These are phyloP conservation scores for Zonitis immaculata DNA, from an alignment of 2,888 invertebrate species.

Conservation along the genomic window DNA sequence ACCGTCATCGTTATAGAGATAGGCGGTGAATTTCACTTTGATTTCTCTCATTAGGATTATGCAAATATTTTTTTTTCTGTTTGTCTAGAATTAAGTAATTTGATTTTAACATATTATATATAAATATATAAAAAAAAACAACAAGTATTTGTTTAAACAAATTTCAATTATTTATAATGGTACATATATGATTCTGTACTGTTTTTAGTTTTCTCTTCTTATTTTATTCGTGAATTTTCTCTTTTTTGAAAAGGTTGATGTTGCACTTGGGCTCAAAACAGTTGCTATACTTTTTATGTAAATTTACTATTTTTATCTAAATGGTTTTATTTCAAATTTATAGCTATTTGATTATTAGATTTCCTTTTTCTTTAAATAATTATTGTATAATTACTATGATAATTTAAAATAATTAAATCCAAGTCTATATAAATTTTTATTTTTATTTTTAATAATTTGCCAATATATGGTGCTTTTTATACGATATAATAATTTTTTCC, in stretches of 20 bases:
- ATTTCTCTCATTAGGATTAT: slow-evolving; percentile 7
- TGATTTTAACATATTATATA: too few species aligned
- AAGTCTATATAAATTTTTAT: neutral
- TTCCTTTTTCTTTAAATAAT: neutral
- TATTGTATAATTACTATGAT: neutral
- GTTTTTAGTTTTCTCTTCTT: neutral
- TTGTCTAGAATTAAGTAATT: slow-evolving; percentile 2
- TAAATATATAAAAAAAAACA: too few species aligned
- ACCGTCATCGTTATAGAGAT: slow-evolving; percentile 50
- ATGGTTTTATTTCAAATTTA: neutral
- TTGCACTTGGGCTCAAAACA: neutral
- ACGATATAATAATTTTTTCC: too few species aligned
- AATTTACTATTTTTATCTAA: neutral
- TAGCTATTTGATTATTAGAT: neutral
- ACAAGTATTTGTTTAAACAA: neutral
- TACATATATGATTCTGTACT: neutral
- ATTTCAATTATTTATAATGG: neutral
- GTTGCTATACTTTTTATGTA: neutral
- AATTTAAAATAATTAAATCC: neutral
- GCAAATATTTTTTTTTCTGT: slow-evolving; percentile 3
- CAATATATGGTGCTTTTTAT: neutral
- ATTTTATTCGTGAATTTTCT: neutral
- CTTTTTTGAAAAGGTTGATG: neutral
- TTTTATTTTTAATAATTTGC: too few species aligned
- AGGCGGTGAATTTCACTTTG: slow-evolving; percentile 42